These are phyloP conservation scores for Toxotes jaculatrix DNA, from an alignment of 2,113 vertebrate genomes.

Conservation along the genomic window DNA sequence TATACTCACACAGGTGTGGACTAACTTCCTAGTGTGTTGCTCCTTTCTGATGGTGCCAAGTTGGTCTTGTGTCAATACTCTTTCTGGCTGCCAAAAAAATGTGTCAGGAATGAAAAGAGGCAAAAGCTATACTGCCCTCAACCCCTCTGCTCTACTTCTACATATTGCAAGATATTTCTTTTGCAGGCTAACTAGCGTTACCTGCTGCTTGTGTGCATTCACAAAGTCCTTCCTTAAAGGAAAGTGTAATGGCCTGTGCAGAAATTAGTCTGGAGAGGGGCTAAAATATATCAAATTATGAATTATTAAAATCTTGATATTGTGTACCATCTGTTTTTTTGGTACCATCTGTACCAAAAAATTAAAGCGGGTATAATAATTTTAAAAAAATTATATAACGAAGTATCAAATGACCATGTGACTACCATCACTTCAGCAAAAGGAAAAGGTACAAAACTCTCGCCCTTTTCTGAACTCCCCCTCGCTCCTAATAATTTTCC, in stretches of 20 bases:
- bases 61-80: slow-evolving; percentile 60
- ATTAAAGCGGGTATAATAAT: too few species aligned
- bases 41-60: slow-evolving; percentile 62
- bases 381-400: not conserved
- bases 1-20: slow-evolving; percentile 62
- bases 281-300: too few species aligned
- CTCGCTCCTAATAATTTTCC: not conserved
- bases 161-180: slow-evolving; percentile 13
- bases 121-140: not conserved
- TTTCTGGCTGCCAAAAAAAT: slow-evolving; percentile 47
- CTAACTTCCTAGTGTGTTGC: slow-evolving; percentile 45
- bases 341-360: too few species aligned
- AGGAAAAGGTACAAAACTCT: not conserved
- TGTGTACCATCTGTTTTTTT: too few species aligned
- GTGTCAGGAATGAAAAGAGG: slow-evolving; percentile 53
- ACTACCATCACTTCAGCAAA: not conserved
- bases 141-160: slow-evolving; percentile 33
- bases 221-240: not conserved
- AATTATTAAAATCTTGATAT: too few species aligned
- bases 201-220: not conserved
- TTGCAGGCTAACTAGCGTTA: not conserved
- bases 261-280: not conserved
- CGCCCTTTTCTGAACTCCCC: not conserved
- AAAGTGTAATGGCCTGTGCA: not conserved
- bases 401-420: too few species aligned